Evolutionary conservation across 2,888 invertebrate genomes (phyloP).

Genomic region (Cerastoderma edule): DNA sequence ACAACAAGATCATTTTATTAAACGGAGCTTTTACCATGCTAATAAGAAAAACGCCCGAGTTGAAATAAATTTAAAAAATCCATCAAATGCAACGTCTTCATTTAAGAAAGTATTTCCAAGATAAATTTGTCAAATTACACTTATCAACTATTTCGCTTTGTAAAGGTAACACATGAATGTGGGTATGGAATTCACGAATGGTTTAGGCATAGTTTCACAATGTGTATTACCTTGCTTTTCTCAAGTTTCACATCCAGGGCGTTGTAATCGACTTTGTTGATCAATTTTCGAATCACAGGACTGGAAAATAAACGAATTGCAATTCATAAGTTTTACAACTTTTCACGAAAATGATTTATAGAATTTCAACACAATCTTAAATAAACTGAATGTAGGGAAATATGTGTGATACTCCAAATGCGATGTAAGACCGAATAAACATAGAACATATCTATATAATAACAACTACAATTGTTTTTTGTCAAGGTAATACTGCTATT

Average conservation of each 20-base stretch:
- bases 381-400: too few relatives aligned
- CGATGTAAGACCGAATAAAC: too few relatives aligned
- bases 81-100: too few relatives aligned
- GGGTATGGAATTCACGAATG: too few relatives aligned
- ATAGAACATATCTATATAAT: too few relatives aligned
- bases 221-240: constrained; percentile 79
- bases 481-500: too few relatives aligned
- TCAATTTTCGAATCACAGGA: constrained; percentile 80
- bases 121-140: neutral
- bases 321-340: neutral
- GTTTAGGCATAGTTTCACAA: neutral
- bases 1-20: neutral
- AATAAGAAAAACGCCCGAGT: neutral
- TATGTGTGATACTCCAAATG: too few relatives aligned
- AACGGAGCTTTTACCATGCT: neutral
- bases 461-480: too few relatives aligned
- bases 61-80: too few relatives aligned
- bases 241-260: constrained; percentile 82
- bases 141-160: neutral
- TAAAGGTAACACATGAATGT: too few relatives aligned
- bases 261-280: constrained; percentile 82
- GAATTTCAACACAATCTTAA: too few relatives aligned
- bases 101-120: neutral
- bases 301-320: constrained; percentile 67
- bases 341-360: too few relatives aligned